These are phyloP conservation scores for Ostrea edulis DNA, from an alignment of 1,140 invertebrate species.

Conservation along the genomic window DNA sequence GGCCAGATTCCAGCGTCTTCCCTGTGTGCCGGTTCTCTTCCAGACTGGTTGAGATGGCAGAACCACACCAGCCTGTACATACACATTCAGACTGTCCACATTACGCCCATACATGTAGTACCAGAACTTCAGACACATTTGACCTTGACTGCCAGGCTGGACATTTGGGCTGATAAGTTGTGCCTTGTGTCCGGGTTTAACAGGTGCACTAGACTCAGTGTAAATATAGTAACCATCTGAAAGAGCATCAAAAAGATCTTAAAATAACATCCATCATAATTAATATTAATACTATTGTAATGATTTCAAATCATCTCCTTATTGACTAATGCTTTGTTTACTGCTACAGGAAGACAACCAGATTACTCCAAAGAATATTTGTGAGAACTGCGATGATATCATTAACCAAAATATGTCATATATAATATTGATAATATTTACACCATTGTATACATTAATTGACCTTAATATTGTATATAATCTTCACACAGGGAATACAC, in stretches of 20 bases:
- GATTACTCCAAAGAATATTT: too few relatives aligned
- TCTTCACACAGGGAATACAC: too few relatives aligned
- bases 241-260: neutral
- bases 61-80: slow-evolving; percentile 61
- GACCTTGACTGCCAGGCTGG: slow-evolving; percentile 49
- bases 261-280: neutral
- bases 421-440: too few relatives aligned
- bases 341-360: too few relatives aligned
- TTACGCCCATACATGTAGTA: slow-evolving; percentile 87
- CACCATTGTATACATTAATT: too few relatives aligned
- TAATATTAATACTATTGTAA: too few relatives aligned
- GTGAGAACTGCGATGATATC: too few relatives aligned
- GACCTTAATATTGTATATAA: too few relatives aligned
- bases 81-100: slow-evolving; percentile 70
- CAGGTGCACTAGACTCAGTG: slow-evolving; percentile 70
- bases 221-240: slow-evolving; percentile 72
- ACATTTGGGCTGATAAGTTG: slow-evolving; percentile 66
- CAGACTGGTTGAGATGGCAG: slow-evolving; percentile 58
- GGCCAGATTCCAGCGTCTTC: slow-evolving; percentile 62
- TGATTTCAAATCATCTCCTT: too few relatives aligned
- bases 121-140: slow-evolving; percentile 82
- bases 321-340: too few relatives aligned
- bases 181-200: slow-evolving; percentile 63
- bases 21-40: slow-evolving; percentile 62
- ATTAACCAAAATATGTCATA: too few relatives aligned